These are phyloP conservation scores for Tipula helvola DNA, from an alignment of 2,888 invertebrate genomes.

Conservation along the genomic window DNA sequence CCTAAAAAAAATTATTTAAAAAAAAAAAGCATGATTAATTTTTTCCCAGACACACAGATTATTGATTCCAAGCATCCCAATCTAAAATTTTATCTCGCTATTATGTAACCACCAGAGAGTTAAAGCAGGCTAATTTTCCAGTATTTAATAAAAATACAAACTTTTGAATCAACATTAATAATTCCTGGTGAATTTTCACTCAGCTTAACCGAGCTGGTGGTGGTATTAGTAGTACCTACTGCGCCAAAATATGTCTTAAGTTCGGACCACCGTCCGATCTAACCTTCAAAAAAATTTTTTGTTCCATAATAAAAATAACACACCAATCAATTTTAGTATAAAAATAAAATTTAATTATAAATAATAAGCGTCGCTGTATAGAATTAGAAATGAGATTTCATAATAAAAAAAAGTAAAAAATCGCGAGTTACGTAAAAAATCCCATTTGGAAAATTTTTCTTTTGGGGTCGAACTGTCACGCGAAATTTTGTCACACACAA, in stretches of 20 bases:
- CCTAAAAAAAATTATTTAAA: conserved; percentile 19
- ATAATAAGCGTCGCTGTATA: background rate
- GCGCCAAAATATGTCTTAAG: background rate
- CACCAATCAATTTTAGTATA: background rate
- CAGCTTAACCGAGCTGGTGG: background rate
- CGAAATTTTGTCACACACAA: background rate
- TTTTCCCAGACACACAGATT: background rate
- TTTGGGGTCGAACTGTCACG: background rate
- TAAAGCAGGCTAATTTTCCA: background rate
- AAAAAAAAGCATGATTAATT: background rate
- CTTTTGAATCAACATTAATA: background rate
- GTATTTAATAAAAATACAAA: background rate
- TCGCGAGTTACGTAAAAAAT: conserved; percentile 1
- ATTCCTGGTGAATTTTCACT: background rate
- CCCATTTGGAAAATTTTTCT: background rate
- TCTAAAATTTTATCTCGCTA: background rate
- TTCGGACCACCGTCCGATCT: conserved; percentile 7
- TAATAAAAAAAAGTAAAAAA: background rate
- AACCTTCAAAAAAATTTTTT: conserved; percentile 9
- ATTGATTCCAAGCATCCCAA: background rate
- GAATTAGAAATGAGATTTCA: background rate
- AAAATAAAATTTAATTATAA: background rate
- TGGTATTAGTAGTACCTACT: background rate
- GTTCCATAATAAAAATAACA: background rate
- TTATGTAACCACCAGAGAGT: background rate